phyloP scores from a whole-genome alignment of 2,888 invertebrate genomes.

The Papilio gigon region DNA sequence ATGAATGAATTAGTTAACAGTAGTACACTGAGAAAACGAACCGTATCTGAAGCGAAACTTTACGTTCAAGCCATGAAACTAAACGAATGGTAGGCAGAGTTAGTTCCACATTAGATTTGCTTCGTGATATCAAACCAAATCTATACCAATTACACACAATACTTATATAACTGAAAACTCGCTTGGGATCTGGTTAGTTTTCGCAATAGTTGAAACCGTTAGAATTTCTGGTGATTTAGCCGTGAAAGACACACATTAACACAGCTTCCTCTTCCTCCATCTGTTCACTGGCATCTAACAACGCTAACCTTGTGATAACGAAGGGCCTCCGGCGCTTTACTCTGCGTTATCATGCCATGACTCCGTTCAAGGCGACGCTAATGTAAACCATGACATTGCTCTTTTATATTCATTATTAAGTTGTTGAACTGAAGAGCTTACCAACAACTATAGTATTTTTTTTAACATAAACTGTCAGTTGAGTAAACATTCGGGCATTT shows the following conservation, averaged over 20 bases:
- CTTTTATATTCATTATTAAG: neutral
- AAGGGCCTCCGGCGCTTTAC: constrained; percentile 5
- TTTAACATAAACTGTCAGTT: no score
- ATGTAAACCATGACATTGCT: constrained; percentile 2
- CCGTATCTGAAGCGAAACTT: no score
- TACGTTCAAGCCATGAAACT: no score
- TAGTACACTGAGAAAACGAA: no score
- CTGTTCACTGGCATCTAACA: neutral
- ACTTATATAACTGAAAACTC: no score
- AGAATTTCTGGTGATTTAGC: neutral
- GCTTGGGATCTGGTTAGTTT: neutral
- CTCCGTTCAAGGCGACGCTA: constrained; percentile 18
- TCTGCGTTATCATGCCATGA: neutral
- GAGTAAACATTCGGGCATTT: neutral
- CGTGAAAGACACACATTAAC: neutral
- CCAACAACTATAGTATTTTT: no score
- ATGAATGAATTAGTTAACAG: no score
- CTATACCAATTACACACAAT: no score
- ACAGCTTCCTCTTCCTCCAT: neutral
- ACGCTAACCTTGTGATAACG: constrained; percentile 20
- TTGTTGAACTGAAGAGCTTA: no score
- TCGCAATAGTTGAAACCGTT: neutral
- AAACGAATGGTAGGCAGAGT: no score
- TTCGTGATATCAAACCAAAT: no score
- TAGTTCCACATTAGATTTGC: no score